A percentile compares a stretch with the other conserved stretches of the same genome.
phyloP scores from a whole-genome alignment of 1,140 invertebrate species.

The Lepidotrigona ventralis region DNA sequence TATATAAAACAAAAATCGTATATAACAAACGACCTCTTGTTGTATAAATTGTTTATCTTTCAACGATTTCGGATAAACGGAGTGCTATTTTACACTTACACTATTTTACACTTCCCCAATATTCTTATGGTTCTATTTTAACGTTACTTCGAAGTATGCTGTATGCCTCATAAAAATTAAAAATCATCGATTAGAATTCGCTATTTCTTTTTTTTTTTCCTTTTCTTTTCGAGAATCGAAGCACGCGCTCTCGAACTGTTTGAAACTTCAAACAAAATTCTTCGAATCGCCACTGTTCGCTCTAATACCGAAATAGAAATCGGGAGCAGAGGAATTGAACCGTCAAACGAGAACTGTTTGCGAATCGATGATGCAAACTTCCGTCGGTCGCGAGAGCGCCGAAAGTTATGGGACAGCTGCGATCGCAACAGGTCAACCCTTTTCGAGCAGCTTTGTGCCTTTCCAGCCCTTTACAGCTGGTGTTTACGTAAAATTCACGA shows the following conservation, averaged over 20 bases:
- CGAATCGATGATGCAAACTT: conserved; percentile 46
- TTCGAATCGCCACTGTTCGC: neutral
- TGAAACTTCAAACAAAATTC: neutral
- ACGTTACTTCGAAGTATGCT: no score
- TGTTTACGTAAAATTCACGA: conserved; percentile 72
- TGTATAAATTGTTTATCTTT: no score
- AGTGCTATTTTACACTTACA: no score
- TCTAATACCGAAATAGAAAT: neutral
- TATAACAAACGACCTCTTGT: no score
- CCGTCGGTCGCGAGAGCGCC: neutral
- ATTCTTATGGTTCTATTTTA: no score
- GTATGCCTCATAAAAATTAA: no score
- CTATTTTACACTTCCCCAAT: no score
- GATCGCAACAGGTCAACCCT: conserved; percentile 69
- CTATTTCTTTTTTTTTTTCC: no score
- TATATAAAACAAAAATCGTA: no score
- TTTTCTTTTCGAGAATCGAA: no score
- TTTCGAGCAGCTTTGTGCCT: conserved; percentile 43
- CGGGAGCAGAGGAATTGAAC: neutral
- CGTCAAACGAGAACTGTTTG: conserved; percentile 17
- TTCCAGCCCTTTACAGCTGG: conserved; percentile 64
- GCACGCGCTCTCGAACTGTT: neutral
- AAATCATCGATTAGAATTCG: no score
- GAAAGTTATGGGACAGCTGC: conserved; percentile 61
- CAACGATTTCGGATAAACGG: no score